phyloP scores from a whole-genome alignment of 2,113 vertebrate species.

The Pangasianodon gigas region DNA sequence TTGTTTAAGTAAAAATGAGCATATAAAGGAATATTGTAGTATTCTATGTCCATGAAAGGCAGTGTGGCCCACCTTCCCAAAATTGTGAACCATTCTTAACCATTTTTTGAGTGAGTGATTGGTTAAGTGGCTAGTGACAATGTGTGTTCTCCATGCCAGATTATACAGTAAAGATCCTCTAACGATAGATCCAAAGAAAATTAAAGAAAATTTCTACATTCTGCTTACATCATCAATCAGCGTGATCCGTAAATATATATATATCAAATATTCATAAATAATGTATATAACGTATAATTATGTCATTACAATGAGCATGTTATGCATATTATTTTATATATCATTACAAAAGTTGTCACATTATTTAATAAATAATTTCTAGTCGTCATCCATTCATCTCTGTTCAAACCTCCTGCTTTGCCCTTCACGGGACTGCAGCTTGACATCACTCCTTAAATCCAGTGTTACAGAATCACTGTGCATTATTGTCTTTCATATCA shows the following conservation, averaged over 20 bases:
- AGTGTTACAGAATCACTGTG: background rate
- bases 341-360: background rate
- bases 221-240: no score
- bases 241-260: no score
- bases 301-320: background rate
- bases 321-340: background rate
- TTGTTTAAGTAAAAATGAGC: background rate
- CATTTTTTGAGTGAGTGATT: no score
- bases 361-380: background rate
- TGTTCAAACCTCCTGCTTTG: background rate
- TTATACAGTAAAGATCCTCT: background rate
- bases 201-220: no score
- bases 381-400: background rate
- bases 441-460: background rate
- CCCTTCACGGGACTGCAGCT: background rate
- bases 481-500: background rate
- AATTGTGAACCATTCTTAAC: no score
- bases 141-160: no score
- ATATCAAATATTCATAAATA: no score
- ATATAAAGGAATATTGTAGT: background rate
- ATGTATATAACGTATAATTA: background rate
- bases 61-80: no score
- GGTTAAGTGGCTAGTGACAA: no score
- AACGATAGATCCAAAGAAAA: no score
- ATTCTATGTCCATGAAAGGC: no score